A percentile compares a stretch with the other conserved stretches of the same genome.
Conservation (phyloP, 1,140 invertebrate species). For the Aphidius gifuensis region DNA sequence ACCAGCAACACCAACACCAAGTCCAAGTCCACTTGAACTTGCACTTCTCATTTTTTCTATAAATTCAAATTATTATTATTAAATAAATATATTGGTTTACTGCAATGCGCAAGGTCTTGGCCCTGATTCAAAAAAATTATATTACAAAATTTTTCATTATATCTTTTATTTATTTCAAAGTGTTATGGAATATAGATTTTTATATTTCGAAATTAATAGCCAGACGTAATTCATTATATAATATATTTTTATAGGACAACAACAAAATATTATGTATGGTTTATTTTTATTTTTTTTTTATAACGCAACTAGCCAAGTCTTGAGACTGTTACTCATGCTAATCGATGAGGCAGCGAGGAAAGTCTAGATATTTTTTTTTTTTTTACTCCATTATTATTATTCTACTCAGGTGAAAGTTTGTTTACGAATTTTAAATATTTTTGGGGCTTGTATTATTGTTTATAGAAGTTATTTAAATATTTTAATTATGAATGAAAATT, state of each 20-base stretch:
- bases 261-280: too few relatives aligned
- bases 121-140: neutral
- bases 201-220: too few relatives aligned
- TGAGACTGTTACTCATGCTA: neutral
- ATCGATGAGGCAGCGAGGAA: neutral
- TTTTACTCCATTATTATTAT: too few relatives aligned
- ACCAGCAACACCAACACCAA: slow-evolving; percentile 37
- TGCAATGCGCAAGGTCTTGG: neutral
- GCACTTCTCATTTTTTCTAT: slow-evolving; percentile 30
- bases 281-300: neutral
- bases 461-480: too few relatives aligned
- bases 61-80: neutral
- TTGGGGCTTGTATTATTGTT: too few relatives aligned
- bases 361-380: neutral
- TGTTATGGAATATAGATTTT: too few relatives aligned
- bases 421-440: too few relatives aligned
- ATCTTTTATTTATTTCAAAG: neutral
- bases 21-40: slow-evolving; percentile 33
- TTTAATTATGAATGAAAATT: too few relatives aligned
- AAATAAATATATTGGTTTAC: neutral
- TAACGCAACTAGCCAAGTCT: neutral
- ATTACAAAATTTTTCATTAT: neutral
- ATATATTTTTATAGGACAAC: neutral
- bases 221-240: slow-evolving; percentile 8
- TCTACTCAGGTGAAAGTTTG: too few relatives aligned